Evolutionary conservation across 2,888 invertebrate species (phyloP).

Genomic region (Pycnomerus fuliginosus): DNA sequence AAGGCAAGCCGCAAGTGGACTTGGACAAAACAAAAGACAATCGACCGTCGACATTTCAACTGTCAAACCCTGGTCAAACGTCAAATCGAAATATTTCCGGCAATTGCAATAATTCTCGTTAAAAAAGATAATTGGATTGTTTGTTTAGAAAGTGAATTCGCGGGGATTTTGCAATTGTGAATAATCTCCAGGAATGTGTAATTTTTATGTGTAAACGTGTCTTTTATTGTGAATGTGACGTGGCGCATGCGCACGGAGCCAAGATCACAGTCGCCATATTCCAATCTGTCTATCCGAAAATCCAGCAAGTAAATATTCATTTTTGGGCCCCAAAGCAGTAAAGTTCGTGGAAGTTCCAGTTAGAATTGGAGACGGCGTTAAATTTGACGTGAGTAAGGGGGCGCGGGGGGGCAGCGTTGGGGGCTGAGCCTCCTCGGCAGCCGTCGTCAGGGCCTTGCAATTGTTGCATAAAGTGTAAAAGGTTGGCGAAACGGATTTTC

Average conservation of each 20-base stretch:
- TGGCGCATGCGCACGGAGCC: slow-evolving; percentile 44
- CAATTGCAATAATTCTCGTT: too few species aligned
- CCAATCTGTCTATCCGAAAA: slow-evolving; percentile 53
- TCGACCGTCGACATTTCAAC: too few species aligned
- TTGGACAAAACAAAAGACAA: too few species aligned
- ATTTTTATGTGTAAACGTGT: too few species aligned
- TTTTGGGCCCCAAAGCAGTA: slow-evolving; percentile 11
- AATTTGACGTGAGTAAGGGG: slow-evolving; percentile 42
- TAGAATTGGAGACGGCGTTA: slow-evolving; percentile 27
- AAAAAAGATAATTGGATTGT: too few species aligned
- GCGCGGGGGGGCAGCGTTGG: slow-evolving; percentile 26
- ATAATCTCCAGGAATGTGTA: too few species aligned
- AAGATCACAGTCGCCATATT: slow-evolving; percentile 54
- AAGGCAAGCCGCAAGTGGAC: too few species aligned
- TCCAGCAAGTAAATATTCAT: slow-evolving; percentile 53
- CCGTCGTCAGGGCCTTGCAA: slow-evolving; percentile 29
- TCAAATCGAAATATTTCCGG: too few species aligned
- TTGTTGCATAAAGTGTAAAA: slow-evolving; percentile 46
- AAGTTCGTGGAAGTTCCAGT: slow-evolving; percentile 18
- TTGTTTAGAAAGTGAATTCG: too few species aligned
- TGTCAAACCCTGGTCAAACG: too few species aligned
- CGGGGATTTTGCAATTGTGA: too few species aligned
- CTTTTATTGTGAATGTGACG: too few species aligned
- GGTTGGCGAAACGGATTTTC: neutral
- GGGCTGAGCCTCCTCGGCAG: neutral